These are phyloP conservation scores for Saccostrea echinata DNA, from an alignment of 1,140 invertebrate genomes.

Conservation along the genomic window DNA sequence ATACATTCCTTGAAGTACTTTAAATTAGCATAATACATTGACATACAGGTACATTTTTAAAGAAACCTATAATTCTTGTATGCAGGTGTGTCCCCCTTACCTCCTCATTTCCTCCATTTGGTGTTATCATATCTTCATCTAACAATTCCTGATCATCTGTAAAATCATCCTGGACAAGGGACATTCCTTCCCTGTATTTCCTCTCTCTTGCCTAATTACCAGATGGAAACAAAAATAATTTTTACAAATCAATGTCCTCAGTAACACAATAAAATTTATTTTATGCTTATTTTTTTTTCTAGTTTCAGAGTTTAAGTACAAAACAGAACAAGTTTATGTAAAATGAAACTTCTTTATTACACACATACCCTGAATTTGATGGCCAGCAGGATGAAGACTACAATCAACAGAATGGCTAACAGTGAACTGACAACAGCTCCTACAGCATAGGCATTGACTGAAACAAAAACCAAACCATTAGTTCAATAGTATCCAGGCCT, in stretches of 20 bases:
- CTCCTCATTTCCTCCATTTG: neutral
- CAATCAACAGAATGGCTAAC: conserved; percentile 72
- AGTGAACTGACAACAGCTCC: conserved; percentile 71
- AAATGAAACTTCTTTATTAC: neutral
- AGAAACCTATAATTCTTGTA: neutral
- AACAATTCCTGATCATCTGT: conserved; percentile 76
- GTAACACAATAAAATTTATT: neutral
- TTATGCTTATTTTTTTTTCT: neutral
- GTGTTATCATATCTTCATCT: conserved; percentile 72
- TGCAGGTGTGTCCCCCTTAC: neutral
- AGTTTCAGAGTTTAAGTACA: neutral
- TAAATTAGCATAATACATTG: no score
- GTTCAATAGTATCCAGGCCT: neutral
- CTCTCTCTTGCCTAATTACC: conserved; percentile 66
- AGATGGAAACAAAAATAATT: neutral
- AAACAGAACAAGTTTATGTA: neutral
- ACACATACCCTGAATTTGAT: conserved; percentile 73
- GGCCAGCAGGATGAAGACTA: conserved; percentile 70
- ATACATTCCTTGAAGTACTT: no score
- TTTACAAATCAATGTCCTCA: neutral
- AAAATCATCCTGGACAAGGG: conserved; percentile 73
- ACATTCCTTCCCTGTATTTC: conserved; percentile 65
- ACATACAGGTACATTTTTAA: no score
- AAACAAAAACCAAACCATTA: conserved; percentile 47
- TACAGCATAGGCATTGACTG: conserved; percentile 75